Evolutionary conservation across 2,797 vertebrate genomes (phyloP).

Genomic region (Coendou prehensilis): DNA sequence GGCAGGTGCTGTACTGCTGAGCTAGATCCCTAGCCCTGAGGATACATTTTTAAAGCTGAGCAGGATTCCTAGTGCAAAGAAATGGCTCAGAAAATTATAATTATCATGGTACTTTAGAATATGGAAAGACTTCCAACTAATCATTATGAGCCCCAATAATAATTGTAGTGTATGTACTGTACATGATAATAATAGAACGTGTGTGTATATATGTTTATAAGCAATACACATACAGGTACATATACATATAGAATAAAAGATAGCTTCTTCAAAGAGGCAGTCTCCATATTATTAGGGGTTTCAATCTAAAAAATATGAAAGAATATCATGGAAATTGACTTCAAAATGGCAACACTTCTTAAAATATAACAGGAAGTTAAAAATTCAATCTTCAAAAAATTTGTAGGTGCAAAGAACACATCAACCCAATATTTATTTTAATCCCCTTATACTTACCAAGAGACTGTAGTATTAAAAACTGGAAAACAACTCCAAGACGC

Average conservation of each 20-base stretch:
- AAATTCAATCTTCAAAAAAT: slow-evolving; percentile 46
- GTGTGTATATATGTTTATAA: not conserved
- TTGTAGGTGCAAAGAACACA: slow-evolving; percentile 9
- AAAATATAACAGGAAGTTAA: slow-evolving; percentile 52
- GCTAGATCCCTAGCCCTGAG: not conserved
- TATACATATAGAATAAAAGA: not conserved
- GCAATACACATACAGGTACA: not conserved
- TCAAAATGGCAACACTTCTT: slow-evolving; percentile 20
- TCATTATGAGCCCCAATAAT: not conserved
- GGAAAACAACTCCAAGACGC: not conserved
- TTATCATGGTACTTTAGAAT: slow-evolving; percentile 30
- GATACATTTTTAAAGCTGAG: not conserved
- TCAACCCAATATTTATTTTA: not conserved
- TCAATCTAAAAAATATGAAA: slow-evolving; percentile 13
- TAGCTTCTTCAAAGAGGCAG: not conserved
- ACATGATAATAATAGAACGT: not conserved
- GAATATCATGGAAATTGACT: not conserved
- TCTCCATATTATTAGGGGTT: not conserved
- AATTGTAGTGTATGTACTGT: not conserved
- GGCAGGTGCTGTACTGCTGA: too few species aligned
- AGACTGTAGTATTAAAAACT: not conserved
- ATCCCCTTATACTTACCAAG: not conserved
- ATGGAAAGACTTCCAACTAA: not conserved
- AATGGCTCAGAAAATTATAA: slow-evolving; percentile 5
- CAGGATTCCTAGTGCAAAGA: not conserved